Evolutionary conservation across 2,113 vertebrate genomes (phyloP).

Genomic region (Dasyornis broadbenti): DNA sequence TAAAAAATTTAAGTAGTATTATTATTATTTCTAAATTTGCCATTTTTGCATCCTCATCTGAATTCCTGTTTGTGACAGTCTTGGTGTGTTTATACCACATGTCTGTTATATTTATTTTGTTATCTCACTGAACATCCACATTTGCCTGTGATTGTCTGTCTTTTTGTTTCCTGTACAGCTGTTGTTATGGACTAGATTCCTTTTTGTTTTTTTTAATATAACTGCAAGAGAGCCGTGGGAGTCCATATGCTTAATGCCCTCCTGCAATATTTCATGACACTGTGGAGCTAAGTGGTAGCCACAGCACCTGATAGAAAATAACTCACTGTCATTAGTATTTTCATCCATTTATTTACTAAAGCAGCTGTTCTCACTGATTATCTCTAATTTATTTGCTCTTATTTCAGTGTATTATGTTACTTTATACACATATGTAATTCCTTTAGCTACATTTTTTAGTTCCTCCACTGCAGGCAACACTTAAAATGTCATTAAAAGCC

Average conservation of each 20-base stretch:
- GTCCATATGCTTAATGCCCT: neutral
- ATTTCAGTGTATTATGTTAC: neutral
- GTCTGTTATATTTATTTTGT: neutral
- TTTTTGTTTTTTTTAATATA: neutral
- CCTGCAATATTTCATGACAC: neutral
- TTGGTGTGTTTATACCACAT: neutral
- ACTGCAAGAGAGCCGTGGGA: neutral
- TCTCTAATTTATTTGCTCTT: neutral
- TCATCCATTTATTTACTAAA: neutral
- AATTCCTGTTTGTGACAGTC: neutral
- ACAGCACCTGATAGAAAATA: neutral
- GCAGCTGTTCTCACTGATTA: neutral
- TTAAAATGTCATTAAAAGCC: neutral
- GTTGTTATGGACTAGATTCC: neutral
- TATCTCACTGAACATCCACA: neutral
- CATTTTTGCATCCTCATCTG: neutral
- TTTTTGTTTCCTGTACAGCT: neutral
- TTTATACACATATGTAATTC: neutral
- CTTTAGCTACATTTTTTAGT: neutral
- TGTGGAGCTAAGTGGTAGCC: neutral
- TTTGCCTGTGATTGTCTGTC: neutral
- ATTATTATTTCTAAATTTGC: neutral
- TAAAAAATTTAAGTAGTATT: neutral
- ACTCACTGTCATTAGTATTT: neutral
- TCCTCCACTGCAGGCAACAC: neutral